Percentiles rank a stretch among this genome's conserved stretches.
phyloP scores from a whole-genome alignment of 2,113 vertebrate species.

The Propithecus coquereli region DNA sequence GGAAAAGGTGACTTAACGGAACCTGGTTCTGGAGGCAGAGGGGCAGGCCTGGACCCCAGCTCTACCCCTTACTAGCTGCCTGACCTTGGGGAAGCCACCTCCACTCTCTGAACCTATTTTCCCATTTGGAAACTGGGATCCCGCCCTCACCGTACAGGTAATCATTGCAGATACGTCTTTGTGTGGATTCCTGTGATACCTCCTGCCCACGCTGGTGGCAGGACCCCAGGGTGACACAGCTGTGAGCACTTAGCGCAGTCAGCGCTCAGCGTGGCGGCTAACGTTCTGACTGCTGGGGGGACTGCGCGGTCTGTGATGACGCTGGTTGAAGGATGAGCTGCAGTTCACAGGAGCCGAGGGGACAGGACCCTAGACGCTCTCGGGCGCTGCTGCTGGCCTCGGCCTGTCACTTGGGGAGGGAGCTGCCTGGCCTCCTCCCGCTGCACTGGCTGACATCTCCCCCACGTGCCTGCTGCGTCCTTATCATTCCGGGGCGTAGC shows the following conservation, averaged over 20 bases:
- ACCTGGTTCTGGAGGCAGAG: not conserved
- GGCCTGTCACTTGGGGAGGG: not conserved
- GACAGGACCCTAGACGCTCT: not conserved
- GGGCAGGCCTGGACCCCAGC: not conserved
- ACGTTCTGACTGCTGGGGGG: accelerated
- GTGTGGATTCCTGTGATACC: not conserved
- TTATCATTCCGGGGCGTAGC: constrained; percentile 89
- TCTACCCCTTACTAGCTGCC: not conserved
- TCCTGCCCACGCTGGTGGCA: too few species aligned
- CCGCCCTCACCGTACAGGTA: not conserved
- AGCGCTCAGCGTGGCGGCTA: not conserved
- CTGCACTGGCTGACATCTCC: constrained; percentile 72
- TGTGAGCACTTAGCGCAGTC: accelerated
- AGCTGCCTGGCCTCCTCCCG: not conserved
- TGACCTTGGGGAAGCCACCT: not conserved
- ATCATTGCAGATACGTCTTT: accelerated
- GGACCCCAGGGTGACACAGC: accelerated
- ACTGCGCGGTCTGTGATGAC: not conserved
- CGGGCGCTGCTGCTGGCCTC: not conserved
- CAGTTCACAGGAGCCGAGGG: not conserved
- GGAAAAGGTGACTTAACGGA: not conserved
- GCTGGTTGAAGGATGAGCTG: not conserved
- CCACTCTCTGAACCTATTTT: not conserved
- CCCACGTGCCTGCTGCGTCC: constrained; percentile 85
- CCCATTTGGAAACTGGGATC: not conserved